A percentile compares a stretch with the other conserved stretches of the same genome.
Evolutionary conservation across 2,113 vertebrate genomes (phyloP).

Genomic region (Thunnus thynnus): DNA sequence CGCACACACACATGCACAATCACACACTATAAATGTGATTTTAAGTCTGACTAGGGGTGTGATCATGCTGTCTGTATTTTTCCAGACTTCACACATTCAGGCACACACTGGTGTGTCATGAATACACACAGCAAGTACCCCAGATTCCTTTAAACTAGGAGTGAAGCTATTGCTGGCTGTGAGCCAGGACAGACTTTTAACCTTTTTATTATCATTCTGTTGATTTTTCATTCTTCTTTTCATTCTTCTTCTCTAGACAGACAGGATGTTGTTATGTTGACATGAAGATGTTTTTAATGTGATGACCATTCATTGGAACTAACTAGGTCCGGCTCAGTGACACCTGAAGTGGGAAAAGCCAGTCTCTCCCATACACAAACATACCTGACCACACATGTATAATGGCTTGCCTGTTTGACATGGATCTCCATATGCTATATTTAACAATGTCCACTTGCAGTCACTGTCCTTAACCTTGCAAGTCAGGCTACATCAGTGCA

Average conservation of each 20-base stretch:
- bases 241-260: slow-evolving; percentile 7
- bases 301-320: slow-evolving; percentile 9
- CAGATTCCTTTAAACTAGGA: slow-evolving; percentile 27
- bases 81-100: slow-evolving; percentile 22
- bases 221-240: slow-evolving; percentile 8
- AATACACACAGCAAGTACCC: not conserved
- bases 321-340: slow-evolving; percentile 15
- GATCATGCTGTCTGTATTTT: slow-evolving; percentile 32
- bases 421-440: slow-evolving; percentile 14
- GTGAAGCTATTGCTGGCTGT: slow-evolving; percentile 17
- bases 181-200: slow-evolving; percentile 22
- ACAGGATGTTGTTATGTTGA: slow-evolving; percentile 19
- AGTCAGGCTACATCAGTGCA: not conserved
- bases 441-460: slow-evolving; percentile 40
- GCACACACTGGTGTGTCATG: slow-evolving; percentile 10
- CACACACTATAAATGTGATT: slow-evolving; percentile 17
- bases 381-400: not conserved
- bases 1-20: not conserved
- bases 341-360: not conserved
- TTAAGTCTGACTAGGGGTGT: slow-evolving; percentile 9
- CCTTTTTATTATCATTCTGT: slow-evolving; percentile 26
- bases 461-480: not conserved
- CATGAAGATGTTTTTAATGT: slow-evolving; percentile 3
- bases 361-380: not conserved
- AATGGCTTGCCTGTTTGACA: slow-evolving; percentile 4